Conservation (phyloP, 2,888 invertebrate genomes). For the Gasteruption jaculator region DNA sequence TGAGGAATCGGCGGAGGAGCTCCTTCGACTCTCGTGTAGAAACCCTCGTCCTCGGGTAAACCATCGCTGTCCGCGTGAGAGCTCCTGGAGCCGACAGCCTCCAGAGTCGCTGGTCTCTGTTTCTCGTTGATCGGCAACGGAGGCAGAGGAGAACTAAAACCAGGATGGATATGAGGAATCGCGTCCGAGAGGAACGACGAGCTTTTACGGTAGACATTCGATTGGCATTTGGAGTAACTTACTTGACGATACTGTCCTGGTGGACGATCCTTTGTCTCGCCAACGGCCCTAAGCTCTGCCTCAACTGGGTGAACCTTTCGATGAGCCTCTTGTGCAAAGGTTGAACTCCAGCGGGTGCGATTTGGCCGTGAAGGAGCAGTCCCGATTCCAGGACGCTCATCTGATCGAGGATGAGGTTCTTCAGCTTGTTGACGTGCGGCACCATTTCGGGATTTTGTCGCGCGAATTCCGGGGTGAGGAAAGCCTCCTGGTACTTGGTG, state of each 20-base stretch:
- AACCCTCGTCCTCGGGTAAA: conserved; percentile 45
- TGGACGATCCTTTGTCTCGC: conserved; percentile 53
- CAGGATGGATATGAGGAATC: conserved; percentile 8
- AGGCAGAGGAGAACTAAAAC: conserved; percentile 70
- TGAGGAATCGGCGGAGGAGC: conserved; percentile 59
- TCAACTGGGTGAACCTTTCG: conserved; percentile 80
- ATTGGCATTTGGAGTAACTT: conserved; percentile 46
- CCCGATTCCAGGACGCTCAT: conserved; percentile 79
- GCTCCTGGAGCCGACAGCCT: conserved; percentile 35
- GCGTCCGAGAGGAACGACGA: conserved; percentile 7
- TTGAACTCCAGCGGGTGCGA: conserved; percentile 85
- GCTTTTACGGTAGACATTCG: conserved; percentile 5
- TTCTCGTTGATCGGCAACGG: conserved; percentile 63
- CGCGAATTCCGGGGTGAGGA: conserved; percentile 77
- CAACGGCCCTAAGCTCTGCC: conserved; percentile 70
- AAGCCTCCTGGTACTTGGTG: conserved; percentile 92
- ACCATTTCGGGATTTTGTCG: conserved; percentile 59
- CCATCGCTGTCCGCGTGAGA: conserved; percentile 44
- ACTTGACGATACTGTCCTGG: conserved; percentile 80
- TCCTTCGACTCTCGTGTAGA: conserved; percentile 45
- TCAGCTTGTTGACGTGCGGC: conserved; percentile 60
- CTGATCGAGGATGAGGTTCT: conserved; percentile 70
- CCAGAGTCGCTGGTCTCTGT: conserved; percentile 42
- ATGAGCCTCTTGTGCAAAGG: conserved; percentile 86
- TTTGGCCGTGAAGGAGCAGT: conserved; percentile 74